Conservation (phyloP, 2,888 invertebrate genomes). For the Panopea generosa region DNA sequence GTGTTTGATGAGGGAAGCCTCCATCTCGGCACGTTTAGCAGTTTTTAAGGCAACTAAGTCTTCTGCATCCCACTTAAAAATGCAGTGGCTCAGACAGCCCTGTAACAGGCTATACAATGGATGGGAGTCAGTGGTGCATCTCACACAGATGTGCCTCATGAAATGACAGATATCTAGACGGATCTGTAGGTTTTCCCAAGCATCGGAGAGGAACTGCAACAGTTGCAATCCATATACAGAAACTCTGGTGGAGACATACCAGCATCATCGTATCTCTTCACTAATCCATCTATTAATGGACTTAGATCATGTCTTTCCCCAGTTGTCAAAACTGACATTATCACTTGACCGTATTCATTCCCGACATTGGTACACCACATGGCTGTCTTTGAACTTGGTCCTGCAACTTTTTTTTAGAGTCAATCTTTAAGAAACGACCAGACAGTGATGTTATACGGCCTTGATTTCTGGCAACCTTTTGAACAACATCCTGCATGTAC, state of each 20-base stretch:
- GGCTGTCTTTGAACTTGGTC: conserved; percentile 31
- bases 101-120: conserved; percentile 56
- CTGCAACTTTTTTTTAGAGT: conserved; percentile 1
- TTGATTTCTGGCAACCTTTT: no score
- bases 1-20: conserved; percentile 6
- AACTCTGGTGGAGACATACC: conserved; percentile 50
- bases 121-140: conserved; percentile 55
- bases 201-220: conserved; percentile 19
- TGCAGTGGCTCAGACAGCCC: conserved; percentile 44
- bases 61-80: conserved; percentile 59
- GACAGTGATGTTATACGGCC: no score
- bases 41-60: conserved; percentile 53
- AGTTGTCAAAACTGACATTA: conserved; percentile 64
- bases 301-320: conserved; percentile 51
- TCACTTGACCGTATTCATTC: conserved; percentile 58
- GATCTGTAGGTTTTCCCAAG: conserved; percentile 12
- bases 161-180: conserved; percentile 66
- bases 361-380: conserved; percentile 65
- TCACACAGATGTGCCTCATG: conserved; percentile 48
- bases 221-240: conserved; percentile 55
- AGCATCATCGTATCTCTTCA: conserved; percentile 49
- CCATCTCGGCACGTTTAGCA: conserved; percentile 65
- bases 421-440: no score
- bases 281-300: conserved; percentile 50
- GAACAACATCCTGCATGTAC: no score